Base-by-base conservation (phyloP, 2,113 vertebrate species). In the Pelmatolapia mariae region DNA sequence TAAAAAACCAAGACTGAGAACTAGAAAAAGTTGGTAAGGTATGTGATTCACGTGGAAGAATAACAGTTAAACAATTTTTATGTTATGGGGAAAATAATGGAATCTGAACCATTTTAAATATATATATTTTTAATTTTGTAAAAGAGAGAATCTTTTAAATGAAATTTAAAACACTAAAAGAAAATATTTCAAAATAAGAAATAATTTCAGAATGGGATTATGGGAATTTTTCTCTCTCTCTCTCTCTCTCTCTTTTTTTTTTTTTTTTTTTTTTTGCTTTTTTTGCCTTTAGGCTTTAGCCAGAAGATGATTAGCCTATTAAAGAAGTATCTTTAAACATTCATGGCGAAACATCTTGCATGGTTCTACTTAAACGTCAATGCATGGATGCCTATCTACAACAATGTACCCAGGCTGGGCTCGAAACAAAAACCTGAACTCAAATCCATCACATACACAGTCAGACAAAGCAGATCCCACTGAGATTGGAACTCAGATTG, bases 401-500 rank as follows among this genome's bases (percentile, higher is more conserved):
- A 45, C 40, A 18, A 29, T 26, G 18, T 47, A 18, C 68, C 40
- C 5, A 26, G 68, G 18, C 50, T 53, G 8, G 50, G 10, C 18
- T 9, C 19, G 7, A 7, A n/a, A 19, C 18, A 53, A 53, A 9
- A 53, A 53, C 8, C 7, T 71, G 66, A 45, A 71, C 16, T 61
- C 57, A 61, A 61, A 61, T 31, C 26, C 15, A 1, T 61, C 57
- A 61, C 16, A 61, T 61, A 61, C 29, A 61, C 29, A 61, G 0
- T 31, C 15, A 61, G 26, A 61, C 57, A 61, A 61, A 61, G 15
- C 12, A 71, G 66, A 38, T 68, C n/a, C 11, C 36, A 68, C 36
- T 43, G 36, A 50, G 24, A 78, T 3, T 50, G 1, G 43, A 78
- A 50, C 43, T 78, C 71, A 31, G 71, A 97, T 96, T 95, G 95